Conservation (phyloP, 2,113 vertebrate species). For the Chlorodrepanis virens region DNA sequence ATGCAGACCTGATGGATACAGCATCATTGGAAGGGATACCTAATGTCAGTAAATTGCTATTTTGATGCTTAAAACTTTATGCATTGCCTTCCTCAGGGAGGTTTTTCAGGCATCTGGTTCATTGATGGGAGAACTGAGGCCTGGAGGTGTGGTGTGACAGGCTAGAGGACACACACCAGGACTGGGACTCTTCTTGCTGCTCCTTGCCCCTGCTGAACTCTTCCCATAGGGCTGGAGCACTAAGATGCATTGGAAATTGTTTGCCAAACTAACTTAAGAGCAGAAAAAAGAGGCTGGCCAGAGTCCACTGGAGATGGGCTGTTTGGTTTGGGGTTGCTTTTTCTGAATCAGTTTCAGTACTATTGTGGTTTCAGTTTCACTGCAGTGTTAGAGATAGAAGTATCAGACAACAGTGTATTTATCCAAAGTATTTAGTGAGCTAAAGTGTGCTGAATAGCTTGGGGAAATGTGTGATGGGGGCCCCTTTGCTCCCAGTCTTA, state of each 20-base stretch:
- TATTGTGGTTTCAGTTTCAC: background rate
- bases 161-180: background rate
- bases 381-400: background rate
- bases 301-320: background rate
- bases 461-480: background rate
- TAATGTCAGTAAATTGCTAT: background rate
- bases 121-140: background rate
- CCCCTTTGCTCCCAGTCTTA: background rate
- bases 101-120: background rate
- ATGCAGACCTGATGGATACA: background rate
- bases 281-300: background rate
- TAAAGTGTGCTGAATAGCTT: background rate
- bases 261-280: background rate
- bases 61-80: background rate
- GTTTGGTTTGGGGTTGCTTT: background rate
- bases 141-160: rapidly evolving
- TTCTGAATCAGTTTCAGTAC: background rate
- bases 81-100: background rate
- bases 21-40: background rate
- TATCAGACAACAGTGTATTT: background rate
- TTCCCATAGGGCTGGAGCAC: background rate
- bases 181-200: background rate
- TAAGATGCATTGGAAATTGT: background rate
- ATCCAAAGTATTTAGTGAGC: background rate
- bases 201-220: background rate